phyloP scores from a whole-genome alignment of 2,888 invertebrate genomes.

The Standfussiana lucernea region DNA sequence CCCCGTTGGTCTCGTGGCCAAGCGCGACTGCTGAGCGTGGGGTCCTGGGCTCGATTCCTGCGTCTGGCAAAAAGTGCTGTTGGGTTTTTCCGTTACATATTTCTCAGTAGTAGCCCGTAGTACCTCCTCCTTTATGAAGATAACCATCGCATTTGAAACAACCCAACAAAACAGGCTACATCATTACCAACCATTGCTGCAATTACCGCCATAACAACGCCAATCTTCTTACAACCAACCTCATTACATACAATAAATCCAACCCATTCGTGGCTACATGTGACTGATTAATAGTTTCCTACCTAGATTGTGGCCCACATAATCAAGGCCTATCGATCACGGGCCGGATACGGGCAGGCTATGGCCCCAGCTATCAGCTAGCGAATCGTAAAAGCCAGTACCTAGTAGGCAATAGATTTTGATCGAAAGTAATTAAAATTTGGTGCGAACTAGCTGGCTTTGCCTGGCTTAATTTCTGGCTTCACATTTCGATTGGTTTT shows the following conservation, averaged over 20 bases:
- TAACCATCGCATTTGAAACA: neutral
- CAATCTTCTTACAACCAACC: conserved; percentile 20
- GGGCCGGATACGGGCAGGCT: conserved; percentile 47
- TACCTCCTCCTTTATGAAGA: neutral
- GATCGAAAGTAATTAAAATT: conserved; percentile 59
- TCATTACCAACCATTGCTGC: neutral
- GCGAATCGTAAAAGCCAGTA: conserved; percentile 35
- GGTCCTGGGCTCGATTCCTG: too few species aligned
- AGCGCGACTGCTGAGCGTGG: too few species aligned
- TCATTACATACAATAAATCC: conserved; percentile 56
- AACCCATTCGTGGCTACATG: conserved; percentile 14
- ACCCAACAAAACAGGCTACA: neutral
- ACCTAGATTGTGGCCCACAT: conserved; percentile 51
- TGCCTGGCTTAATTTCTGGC: neutral
- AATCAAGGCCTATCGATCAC: conserved; percentile 63
- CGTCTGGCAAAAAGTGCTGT: too few species aligned
- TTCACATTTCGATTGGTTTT: too few species aligned
- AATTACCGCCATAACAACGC: conserved; percentile 15
- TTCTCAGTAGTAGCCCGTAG: too few species aligned
- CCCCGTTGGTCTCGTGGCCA: too few species aligned
- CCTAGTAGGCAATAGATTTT: conserved; percentile 39
- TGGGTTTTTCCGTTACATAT: too few species aligned
- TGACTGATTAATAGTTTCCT: conserved; percentile 64
- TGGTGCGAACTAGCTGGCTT: conserved; percentile 22
- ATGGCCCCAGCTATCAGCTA: conserved; percentile 46